Conservation (phyloP, 2,797 vertebrate genomes). For the Diceros bicornis region DNA sequence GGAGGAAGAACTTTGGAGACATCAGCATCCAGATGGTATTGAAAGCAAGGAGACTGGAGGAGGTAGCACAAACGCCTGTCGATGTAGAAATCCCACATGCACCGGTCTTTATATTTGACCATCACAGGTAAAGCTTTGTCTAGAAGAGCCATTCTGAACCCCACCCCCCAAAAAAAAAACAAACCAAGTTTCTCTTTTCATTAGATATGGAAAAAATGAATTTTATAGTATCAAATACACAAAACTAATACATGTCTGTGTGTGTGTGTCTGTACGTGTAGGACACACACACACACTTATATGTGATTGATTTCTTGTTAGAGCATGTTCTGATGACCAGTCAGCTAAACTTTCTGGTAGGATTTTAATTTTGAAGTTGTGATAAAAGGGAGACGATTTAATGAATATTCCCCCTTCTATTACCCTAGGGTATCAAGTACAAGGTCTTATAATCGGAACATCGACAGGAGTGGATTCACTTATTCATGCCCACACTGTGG, state of each 20-base stretch:
- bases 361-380: background rate
- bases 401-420: background rate
- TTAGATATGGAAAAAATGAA: background rate
- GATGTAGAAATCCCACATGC: rapidly evolving
- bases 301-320: background rate
- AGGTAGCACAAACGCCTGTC: rapidly evolving
- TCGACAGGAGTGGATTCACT: constrained; percentile 97
- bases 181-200: background rate
- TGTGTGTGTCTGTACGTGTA: background rate
- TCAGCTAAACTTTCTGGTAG: background rate
- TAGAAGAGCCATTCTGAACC: background rate
- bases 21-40: rapidly evolving
- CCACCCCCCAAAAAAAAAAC: too few species aligned
- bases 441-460: constrained; percentile 97
- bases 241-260: background rate
- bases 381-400: background rate
- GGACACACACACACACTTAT: too few species aligned
- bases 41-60: background rate
- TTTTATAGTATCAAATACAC: background rate
- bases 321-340: background rate
- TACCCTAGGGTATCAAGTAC: constrained; percentile 92
- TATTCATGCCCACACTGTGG: constrained; percentile 98
- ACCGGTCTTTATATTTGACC: rapidly evolving
- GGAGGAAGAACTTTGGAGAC: background rate
- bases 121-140: background rate